Evolutionary conservation across 2,888 invertebrate species (phyloP).

Genomic region (Drosophila histrio): DNA sequence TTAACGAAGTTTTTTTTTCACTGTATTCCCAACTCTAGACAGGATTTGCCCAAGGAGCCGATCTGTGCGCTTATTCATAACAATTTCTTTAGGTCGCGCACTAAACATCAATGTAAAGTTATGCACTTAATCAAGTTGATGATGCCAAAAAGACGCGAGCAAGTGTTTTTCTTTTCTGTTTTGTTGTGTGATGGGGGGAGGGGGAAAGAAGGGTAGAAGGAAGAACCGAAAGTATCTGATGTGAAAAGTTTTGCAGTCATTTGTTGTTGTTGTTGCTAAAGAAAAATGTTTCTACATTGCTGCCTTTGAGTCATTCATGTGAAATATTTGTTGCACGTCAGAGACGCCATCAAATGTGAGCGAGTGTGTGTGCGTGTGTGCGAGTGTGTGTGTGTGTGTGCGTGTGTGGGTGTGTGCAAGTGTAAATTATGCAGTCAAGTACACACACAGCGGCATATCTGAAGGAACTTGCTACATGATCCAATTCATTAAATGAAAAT

Average conservation of each 20-base stretch:
- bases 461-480: constrained; percentile 47
- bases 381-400: constrained; percentile 16
- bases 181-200: neutral
- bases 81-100: neutral
- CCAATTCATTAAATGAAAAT: constrained; percentile 76
- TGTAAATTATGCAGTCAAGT: constrained; percentile 27
- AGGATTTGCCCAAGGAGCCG: neutral
- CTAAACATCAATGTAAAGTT: constrained; percentile 49
- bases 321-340: constrained; percentile 56
- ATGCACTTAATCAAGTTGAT: constrained; percentile 70
- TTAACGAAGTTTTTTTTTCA: too few relatives aligned
- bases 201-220: neutral
- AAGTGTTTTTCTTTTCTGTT: constrained; percentile 10
- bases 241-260: constrained; percentile 42
- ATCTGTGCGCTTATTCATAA: neutral
- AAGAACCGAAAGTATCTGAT: constrained; percentile 27
- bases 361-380: constrained; percentile 4
- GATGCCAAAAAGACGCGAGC: constrained; percentile 30
- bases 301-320: constrained; percentile 66
- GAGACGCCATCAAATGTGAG: constrained; percentile 19
- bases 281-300: constrained; percentile 56
- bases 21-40: neutral
- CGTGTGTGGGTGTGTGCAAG: constrained; percentile 13
- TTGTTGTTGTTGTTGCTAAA: constrained; percentile 21
- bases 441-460: constrained; percentile 1